Conservation (phyloP, 2,888 invertebrate species). For the Plagiodera versicolora region DNA sequence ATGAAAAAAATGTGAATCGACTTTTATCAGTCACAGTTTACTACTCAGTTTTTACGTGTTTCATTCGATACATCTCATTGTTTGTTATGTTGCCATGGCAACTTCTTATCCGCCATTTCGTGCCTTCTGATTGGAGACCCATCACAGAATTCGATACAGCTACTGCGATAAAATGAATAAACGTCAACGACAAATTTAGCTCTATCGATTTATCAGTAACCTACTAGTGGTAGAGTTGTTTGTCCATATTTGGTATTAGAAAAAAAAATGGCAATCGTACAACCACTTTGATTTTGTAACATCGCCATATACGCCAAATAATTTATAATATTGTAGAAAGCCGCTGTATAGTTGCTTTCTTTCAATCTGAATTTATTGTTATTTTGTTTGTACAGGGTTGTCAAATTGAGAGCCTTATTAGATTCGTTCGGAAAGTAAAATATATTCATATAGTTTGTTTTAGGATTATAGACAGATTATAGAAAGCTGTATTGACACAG, state of each 20-base stretch:
- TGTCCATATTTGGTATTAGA: neutral
- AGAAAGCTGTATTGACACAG: neutral
- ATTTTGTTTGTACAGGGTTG: neutral
- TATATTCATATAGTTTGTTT: too few species aligned
- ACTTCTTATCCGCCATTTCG: slow-evolving; percentile 16
- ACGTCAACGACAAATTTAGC: neutral
- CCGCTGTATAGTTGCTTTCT: neutral
- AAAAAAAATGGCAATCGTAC: neutral
- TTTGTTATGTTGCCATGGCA: slow-evolving; percentile 14
- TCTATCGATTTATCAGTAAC: neutral
- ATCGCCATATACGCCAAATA: slow-evolving; percentile 6
- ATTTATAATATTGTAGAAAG: slow-evolving; percentile 9
- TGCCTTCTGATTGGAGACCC: slow-evolving; percentile 12
- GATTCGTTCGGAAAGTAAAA: too few species aligned
- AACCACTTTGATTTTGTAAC: neutral
- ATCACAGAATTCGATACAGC: too few species aligned
- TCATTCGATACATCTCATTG: neutral
- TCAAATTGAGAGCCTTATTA: too few species aligned
- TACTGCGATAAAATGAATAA: neutral
- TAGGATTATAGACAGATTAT: too few species aligned
- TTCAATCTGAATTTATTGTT: slow-evolving; percentile 6
- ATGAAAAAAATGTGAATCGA: too few species aligned
- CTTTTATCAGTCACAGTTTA: too few species aligned
- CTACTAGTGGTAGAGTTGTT: neutral
- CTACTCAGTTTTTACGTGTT: neutral